These are phyloP conservation scores for Drosophila jambulina DNA, from an alignment of 1,140 invertebrate genomes.

Conservation along the genomic window DNA sequence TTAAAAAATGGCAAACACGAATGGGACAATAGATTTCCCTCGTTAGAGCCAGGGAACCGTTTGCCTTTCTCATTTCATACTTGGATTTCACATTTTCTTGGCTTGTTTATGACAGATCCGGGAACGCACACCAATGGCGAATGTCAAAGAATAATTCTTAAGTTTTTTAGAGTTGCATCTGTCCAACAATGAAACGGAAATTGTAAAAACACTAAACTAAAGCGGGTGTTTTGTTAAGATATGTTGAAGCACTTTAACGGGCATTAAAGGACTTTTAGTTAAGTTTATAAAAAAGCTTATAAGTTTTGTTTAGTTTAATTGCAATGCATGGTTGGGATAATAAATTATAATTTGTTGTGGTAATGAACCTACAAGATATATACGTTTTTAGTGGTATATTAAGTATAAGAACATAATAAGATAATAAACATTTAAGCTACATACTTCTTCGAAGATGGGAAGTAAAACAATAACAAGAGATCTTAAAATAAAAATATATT, in stretches of 20 bases:
- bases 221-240: background rate
- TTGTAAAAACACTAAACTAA: background rate
- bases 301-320: too few relatives aligned
- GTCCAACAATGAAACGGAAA: background rate
- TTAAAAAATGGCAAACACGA: slow-evolving; percentile 56
- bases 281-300: too few relatives aligned
- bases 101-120: slow-evolving; percentile 36
- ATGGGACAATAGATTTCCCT: slow-evolving; percentile 55
- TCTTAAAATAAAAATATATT: too few relatives aligned
- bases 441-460: too few relatives aligned
- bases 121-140: slow-evolving; percentile 28
- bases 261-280: background rate
- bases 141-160: slow-evolving; percentile 9
- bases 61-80: slow-evolving; percentile 35
- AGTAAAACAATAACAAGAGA: too few relatives aligned
- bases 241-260: background rate
- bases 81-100: slow-evolving; percentile 17
- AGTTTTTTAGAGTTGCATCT: slow-evolving; percentile 17
- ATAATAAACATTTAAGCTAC: too few relatives aligned
- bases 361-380: too few relatives aligned
- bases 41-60: slow-evolving; percentile 20
- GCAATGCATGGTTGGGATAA: too few relatives aligned
- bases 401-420: too few relatives aligned
- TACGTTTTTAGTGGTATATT: background rate
- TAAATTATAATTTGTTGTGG: background rate